phyloP scores from a whole-genome alignment of 53 echinoderm and acorn worm genomes.

The Crossaster papposus region DNA sequence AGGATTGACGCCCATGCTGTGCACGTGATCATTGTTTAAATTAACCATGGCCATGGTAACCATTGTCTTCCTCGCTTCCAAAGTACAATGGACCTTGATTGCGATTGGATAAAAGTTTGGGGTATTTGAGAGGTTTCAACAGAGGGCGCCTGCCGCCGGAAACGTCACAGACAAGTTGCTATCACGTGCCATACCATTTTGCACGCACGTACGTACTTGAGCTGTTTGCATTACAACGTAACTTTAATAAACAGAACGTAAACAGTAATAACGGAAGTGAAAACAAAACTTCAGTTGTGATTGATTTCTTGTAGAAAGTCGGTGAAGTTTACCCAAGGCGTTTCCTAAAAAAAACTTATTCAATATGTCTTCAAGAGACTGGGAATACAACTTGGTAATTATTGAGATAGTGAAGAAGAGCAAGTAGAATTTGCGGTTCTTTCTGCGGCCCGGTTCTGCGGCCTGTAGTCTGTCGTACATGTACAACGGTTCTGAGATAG shows the following conservation, averaged over 20 bases:
- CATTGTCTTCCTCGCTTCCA: not conserved
- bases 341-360: not conserved
- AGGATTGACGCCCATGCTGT: no score
- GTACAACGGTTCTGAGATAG: no score
- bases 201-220: not conserved
- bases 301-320: not conserved
- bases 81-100: not conserved
- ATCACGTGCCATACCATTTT: no score
- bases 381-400: conserved; percentile 41
- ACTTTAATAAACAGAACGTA: no score
- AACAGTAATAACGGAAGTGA: no score
- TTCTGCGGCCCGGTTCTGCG: no score
- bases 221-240: no score
- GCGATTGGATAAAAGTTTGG: conserved; percentile 42
- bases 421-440: no score
- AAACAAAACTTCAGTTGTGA: no score
- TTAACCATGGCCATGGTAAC: not conserved
- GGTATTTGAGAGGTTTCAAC: not conserved
- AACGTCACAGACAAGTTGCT: no score
- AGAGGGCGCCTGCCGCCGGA: conserved; percentile 58
- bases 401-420: not conserved
- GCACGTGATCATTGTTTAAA: no score
- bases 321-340: not conserved
- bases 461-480: no score
- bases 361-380: conserved; percentile 25